phyloP scores from a whole-genome alignment of 2,113 vertebrate species.

The Cheilinus undulatus region DNA sequence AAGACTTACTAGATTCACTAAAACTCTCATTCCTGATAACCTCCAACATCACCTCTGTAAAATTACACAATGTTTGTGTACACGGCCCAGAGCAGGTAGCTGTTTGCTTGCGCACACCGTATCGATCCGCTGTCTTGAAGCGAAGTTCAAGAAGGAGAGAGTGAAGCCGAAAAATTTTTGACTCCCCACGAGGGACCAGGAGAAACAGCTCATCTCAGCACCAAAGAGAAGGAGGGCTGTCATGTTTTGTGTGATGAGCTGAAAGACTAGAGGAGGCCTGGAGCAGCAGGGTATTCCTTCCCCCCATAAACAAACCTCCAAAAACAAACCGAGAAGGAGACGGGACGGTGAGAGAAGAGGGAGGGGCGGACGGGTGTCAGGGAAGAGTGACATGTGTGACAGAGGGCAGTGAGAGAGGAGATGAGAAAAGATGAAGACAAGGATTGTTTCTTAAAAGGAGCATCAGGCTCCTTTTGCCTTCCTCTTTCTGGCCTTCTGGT shows the following conservation, averaged over 20 bases:
- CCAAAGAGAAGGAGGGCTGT: constrained; percentile 84
- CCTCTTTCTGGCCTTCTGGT: constrained; percentile 45
- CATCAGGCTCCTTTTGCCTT: constrained; percentile 42
- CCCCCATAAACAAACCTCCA: constrained; percentile 78
- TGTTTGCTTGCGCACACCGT: constrained; percentile 55
- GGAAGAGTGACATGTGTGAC: constrained; percentile 69
- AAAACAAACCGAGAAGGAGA: constrained; percentile 76
- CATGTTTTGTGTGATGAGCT: constrained; percentile 84
- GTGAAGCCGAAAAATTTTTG: constrained; percentile 66
- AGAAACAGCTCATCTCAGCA: constrained; percentile 77
- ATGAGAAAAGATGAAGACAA: constrained; percentile 59
- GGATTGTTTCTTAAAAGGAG: constrained; percentile 39
- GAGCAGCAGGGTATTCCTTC: constrained; percentile 76
- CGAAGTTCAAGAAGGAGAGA: constrained; percentile 78
- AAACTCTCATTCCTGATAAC: constrained; percentile 61
- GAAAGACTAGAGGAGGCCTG: constrained; percentile 77
- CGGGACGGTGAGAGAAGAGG: constrained; percentile 68
- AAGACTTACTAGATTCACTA: constrained; percentile 36
- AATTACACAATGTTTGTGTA: constrained; percentile 70
- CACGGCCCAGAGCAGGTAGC: constrained; percentile 70
- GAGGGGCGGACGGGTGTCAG: constrained; percentile 78
- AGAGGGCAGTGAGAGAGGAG: constrained; percentile 63
- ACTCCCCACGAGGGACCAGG: constrained; percentile 71
- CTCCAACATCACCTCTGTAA: constrained; percentile 56
- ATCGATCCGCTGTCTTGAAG: constrained; percentile 80